Percentiles rank a stretch among this genome's conserved stretches.
Conservation (phyloP, 2,113 vertebrate species). For the Oreochromis spilurus region DNA sequence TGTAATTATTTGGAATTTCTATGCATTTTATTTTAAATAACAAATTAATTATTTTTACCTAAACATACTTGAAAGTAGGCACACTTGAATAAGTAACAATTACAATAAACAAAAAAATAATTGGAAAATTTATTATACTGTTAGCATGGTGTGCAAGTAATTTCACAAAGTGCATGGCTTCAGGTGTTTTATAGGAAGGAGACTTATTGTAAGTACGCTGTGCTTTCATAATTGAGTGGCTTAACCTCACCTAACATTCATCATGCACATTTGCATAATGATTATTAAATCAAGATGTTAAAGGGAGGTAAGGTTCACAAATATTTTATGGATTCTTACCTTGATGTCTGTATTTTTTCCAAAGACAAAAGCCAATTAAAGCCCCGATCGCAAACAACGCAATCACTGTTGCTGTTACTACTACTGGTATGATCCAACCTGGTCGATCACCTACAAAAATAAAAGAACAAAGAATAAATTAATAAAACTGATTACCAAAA, state of each 20-base stretch:
- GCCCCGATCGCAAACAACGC: not conserved
- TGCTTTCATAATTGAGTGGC: no score
- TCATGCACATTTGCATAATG: not conserved
- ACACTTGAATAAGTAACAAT: no score
- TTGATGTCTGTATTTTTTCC: no score
- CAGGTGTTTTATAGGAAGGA: no score
- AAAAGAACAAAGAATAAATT: not conserved
- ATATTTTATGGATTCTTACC: not conserved
- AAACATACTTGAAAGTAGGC: not conserved
- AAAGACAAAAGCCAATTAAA: not conserved
- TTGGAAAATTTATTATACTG: no score
- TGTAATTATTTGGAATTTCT: not conserved
- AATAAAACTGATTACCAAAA: not conserved
- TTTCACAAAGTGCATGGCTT: no score
- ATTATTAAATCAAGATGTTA: not conserved
- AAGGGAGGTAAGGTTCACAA: not conserved
- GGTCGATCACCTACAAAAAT: not conserved
- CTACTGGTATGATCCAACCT: not conserved
- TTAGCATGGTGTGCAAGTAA: no score
- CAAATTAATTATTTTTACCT: not conserved
- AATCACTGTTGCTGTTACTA: fast-evolving
- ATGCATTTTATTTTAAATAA: not conserved
- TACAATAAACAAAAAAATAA: no score
- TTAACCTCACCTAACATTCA: not conserved
- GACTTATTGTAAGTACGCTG: no score